Evolutionary conservation across 2,888 invertebrate species (phyloP), one percentile per base, ranked within the genome.

Genomic region (Ornithoptera alexandrae): DNA sequence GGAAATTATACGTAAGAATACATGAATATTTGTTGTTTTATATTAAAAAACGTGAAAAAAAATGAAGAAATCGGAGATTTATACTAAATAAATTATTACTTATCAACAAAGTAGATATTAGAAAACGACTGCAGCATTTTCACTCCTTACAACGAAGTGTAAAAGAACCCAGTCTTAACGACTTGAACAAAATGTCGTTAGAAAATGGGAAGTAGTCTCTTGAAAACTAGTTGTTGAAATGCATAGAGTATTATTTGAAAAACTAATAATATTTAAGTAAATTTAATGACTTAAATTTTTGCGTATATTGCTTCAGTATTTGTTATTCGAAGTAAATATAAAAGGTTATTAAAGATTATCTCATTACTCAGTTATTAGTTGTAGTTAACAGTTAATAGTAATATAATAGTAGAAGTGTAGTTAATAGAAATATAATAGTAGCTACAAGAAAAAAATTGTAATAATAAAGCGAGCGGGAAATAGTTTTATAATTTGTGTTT

Each of bases 171-270:
- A 77, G 80, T 81, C 78, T 79, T 79, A 80, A 78, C 81, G 78
- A 79, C 79, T 77, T 72, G 75, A 84, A 87, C 80, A 88, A 88
- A 87, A 91, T 85, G 89, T 89, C 79, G 91, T 92, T 91, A 90
- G 92, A 92, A 92, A 92, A 91, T 91, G 83, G 90, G 91, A 90
- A 92, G 87, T 85, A 81, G 80, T 83, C 81, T 79, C 81, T 80
- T 79, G 81, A 78, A 83, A 88, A 89, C 90, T 80, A 80, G 89
- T 86, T 81, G 75, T 78, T 77, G 83, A 73, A 80, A 81, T 83
- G 70, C 76, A 73, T 71, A 81, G 81, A 83, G 83, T 84, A 87
- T 83, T 84, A 81, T 78, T 79, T 76, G 63, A 74, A 69, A 72
- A 74, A 71, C 60, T 36, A 60, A 63, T 67, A n/a, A 18, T 56